Evolutionary conservation across 2,113 vertebrate species (phyloP).

Genomic region (Corythoichthys haematopterus): DNA sequence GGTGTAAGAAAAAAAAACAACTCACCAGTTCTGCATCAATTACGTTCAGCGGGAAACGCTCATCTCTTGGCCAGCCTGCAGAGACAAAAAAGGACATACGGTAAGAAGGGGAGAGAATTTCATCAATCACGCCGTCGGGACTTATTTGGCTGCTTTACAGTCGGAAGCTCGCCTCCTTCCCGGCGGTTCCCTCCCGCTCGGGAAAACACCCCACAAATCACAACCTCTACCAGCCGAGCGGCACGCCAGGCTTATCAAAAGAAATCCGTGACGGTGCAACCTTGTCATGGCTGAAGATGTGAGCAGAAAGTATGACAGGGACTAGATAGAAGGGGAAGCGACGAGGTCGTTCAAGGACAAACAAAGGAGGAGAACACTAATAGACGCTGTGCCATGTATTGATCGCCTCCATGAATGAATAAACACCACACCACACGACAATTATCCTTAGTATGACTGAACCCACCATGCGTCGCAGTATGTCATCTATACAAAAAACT

Average conservation of each 20-base stretch:
- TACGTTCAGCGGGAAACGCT: constrained; percentile 49
- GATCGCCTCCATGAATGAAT: not conserved
- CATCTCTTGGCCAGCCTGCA: constrained; percentile 67
- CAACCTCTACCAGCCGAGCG: constrained; percentile 21
- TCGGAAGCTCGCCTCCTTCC: constrained; percentile 1
- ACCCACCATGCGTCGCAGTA: not conserved
- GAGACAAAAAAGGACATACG: constrained; percentile 55
- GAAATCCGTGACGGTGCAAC: not conserved
- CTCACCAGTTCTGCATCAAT: constrained; percentile 73
- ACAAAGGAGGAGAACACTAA: not conserved
- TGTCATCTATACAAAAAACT: not conserved
- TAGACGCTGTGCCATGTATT: not conserved
- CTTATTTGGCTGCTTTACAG: constrained; percentile 51
- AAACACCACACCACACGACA: not conserved
- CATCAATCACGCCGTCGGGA: constrained; percentile 41
- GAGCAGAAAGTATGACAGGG: not conserved
- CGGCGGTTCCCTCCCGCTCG: constrained; percentile 18
- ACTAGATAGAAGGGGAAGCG: not conserved
- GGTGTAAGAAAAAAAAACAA: constrained; percentile 12
- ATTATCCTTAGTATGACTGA: not conserved
- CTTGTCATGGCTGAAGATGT: not conserved
- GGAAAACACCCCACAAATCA: constrained; percentile 41
- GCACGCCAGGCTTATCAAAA: not conserved
- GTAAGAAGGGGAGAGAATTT: constrained; percentile 41
- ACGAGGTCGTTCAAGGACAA: not conserved